phyloP scores from a whole-genome alignment of 2,888 invertebrate species.

The Aproaerema taeniolella region DNA sequence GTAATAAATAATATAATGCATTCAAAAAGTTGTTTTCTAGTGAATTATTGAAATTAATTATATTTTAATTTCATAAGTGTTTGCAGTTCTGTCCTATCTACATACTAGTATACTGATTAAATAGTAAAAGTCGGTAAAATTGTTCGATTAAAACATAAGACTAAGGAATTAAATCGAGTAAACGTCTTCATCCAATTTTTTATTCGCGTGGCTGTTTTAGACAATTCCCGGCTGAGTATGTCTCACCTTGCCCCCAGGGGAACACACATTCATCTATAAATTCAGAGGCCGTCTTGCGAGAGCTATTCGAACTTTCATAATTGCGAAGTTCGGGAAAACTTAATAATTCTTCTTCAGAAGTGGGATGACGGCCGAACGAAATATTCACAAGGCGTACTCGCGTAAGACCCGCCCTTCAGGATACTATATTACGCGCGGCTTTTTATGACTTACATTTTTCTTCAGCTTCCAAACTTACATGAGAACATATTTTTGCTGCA shows the following conservation, averaged over 20 bases:
- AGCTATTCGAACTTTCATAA: slow-evolving; percentile 78
- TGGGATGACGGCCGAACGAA: slow-evolving; percentile 70
- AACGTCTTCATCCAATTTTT: slow-evolving; percentile 28
- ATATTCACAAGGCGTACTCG: slow-evolving; percentile 71
- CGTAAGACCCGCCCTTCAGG: slow-evolving; percentile 55
- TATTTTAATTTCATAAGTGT: too few relatives aligned
- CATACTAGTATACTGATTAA: too few relatives aligned
- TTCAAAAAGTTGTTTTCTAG: too few relatives aligned
- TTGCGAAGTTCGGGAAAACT: slow-evolving; percentile 75
- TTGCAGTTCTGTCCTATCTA: too few relatives aligned
- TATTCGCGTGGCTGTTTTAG: slow-evolving; percentile 30
- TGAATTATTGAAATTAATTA: too few relatives aligned
- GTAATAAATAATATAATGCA: too few relatives aligned
- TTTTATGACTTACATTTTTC: slow-evolving; percentile 56
- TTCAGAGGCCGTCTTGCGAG: slow-evolving; percentile 72
- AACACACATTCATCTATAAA: slow-evolving; percentile 74
- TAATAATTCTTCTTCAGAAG: slow-evolving; percentile 77
- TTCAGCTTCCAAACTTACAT: slow-evolving; percentile 38
- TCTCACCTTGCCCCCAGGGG: slow-evolving; percentile 44
- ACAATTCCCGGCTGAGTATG: slow-evolving; percentile 30
- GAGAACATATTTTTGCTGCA: slow-evolving; percentile 2
- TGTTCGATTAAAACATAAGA: too few relatives aligned
- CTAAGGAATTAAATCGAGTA: slow-evolving; percentile 8
- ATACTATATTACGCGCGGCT: slow-evolving; percentile 54
- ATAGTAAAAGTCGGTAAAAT: too few relatives aligned